phyloP scores from a whole-genome alignment of 2,113 vertebrate species.

The Ictalurus furcatus region DNA sequence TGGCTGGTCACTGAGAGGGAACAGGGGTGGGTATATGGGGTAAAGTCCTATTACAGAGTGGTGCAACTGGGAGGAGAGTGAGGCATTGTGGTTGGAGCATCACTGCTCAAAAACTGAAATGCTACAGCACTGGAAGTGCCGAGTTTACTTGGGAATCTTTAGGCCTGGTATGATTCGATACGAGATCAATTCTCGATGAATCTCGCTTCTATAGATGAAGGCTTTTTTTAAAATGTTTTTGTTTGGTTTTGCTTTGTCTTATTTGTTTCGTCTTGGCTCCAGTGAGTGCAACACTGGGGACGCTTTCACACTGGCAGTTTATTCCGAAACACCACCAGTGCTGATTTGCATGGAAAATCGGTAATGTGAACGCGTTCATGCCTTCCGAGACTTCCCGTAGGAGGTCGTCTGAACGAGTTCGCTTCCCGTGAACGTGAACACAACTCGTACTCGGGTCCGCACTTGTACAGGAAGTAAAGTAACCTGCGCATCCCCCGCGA shows the following conservation, averaged over 20 bases:
- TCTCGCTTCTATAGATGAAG: background rate
- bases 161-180: background rate
- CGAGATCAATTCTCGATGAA: background rate
- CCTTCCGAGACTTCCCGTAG: too few species aligned
- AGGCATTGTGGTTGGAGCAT: constrained; percentile 20
- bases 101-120: background rate
- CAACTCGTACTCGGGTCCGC: too few species aligned
- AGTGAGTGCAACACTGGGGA: background rate
- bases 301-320: too few species aligned
- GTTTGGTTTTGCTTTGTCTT: background rate
- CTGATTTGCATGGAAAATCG: too few species aligned
- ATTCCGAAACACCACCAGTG: too few species aligned
- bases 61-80: constrained; percentile 13
- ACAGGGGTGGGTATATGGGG: background rate
- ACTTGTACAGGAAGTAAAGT: too few species aligned
- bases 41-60: background rate
- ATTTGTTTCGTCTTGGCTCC: background rate
- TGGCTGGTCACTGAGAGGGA: constrained; percentile 16
- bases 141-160: background rate
- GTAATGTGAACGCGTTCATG: too few species aligned
- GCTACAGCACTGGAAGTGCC: background rate
- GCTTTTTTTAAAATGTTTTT: background rate
- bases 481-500: too few species aligned
- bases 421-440: too few species aligned
- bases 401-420: too few species aligned